Percentiles rank a stretch among this genome's conserved stretches.
Evolutionary conservation across 2,888 invertebrate genomes (phyloP).

Genomic region (Deilephila elpenor): DNA sequence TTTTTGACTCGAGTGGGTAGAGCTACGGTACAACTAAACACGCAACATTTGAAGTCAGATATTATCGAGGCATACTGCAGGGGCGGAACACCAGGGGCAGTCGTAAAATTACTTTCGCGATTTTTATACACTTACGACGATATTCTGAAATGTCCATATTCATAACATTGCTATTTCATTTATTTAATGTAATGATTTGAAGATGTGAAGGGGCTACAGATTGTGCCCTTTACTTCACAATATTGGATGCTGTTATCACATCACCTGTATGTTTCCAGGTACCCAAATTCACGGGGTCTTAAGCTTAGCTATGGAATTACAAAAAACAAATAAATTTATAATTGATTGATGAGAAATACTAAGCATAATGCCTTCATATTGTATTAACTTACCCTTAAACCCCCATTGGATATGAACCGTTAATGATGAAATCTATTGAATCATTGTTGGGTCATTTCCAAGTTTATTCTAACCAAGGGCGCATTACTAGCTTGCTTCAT

Average conservation of each 20-base stretch:
- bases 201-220: slow-evolving; percentile 58
- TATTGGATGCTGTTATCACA: slow-evolving; percentile 71
- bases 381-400: slow-evolving; percentile 54
- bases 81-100: not conserved
- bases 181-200: slow-evolving; percentile 49
- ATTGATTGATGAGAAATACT: not conserved
- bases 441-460: slow-evolving; percentile 55
- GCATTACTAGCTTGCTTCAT: slow-evolving; percentile 77
- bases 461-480: slow-evolving; percentile 52
- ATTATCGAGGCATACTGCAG: not conserved
- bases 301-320: slow-evolving; percentile 48
- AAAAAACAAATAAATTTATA: not conserved
- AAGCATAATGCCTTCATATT: slow-evolving; percentile 53
- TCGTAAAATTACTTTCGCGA: not conserved
- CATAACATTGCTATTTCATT: slow-evolving; percentile 51
- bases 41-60: not conserved
- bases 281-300: slow-evolving; percentile 70
- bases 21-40: not conserved
- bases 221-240: slow-evolving; percentile 60
- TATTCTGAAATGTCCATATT: slow-evolving; percentile 25
- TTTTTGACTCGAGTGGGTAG: slow-evolving; percentile 10
- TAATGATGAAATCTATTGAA: slow-evolving; percentile 48
- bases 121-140: not conserved
- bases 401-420: slow-evolving; percentile 60
- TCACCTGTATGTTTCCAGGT: slow-evolving; percentile 81